Percentiles rank a stretch among this genome's conserved stretches.
Evolutionary conservation across 35 echinoderm and acorn worm species (phyloP).

Genomic region (Heliocidaris tuberculata): DNA sequence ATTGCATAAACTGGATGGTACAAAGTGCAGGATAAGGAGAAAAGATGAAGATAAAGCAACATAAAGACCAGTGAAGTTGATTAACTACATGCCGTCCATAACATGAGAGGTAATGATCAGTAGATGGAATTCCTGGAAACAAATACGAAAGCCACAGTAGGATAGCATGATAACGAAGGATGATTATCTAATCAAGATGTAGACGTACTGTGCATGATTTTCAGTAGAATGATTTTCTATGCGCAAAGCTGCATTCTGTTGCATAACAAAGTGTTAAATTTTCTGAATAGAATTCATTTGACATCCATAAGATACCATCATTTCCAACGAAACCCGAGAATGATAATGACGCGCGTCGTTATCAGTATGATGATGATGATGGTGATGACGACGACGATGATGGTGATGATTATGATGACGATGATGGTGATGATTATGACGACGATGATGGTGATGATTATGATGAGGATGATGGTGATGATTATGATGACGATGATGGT

Average conservation of each 20-base stretch:
- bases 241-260: neutral
- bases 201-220: neutral
- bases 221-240: neutral
- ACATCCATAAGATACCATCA: no score
- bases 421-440: neutral
- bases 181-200: neutral
- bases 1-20: neutral
- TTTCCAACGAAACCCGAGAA: no score
- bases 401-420: neutral
- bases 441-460: no score
- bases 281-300: no score
- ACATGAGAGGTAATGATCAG: neutral
- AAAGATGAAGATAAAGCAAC: neutral
- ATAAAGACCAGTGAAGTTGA: neutral
- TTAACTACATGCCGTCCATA: neutral
- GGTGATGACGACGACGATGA: no score
- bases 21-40: neutral
- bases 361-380: no score
- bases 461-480: no score
- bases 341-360: no score
- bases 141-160: neutral
- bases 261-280: no score
- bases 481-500: no score
- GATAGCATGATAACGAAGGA: neutral
- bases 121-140: neutral